Conservation (phyloP, 2,113 vertebrate genomes). For the Dipodomys ordii region DNA sequence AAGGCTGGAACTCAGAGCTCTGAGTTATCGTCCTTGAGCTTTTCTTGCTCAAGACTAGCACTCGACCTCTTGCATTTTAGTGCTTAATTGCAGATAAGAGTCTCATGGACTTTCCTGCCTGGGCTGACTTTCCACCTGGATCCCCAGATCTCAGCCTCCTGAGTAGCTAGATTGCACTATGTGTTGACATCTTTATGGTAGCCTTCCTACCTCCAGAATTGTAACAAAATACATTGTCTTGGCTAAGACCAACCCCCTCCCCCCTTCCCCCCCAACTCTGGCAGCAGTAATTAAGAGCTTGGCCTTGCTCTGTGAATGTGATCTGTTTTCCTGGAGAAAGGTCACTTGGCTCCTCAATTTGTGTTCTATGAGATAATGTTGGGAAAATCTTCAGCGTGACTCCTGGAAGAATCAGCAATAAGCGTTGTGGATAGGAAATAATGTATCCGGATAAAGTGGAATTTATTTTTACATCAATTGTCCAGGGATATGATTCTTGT, state of each 20-base stretch:
- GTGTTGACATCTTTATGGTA: neutral
- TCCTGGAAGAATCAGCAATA: slow-evolving; percentile 17
- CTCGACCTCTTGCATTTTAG: no score
- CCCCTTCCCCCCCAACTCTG: neutral
- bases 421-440: slow-evolving; percentile 20
- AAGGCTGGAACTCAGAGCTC: no score
- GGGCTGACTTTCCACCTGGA: no score
- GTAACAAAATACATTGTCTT: neutral
- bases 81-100: no score
- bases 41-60: no score
- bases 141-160: no score
- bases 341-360: neutral
- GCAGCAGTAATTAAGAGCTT: neutral
- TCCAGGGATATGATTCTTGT: neutral
- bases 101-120: no score
- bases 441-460: neutral
- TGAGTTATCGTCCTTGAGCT: no score
- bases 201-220: neutral
- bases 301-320: neutral
- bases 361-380: neutral
- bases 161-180: no score
- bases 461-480: slow-evolving; percentile 28
- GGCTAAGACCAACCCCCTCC: neutral
- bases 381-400: neutral
- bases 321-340: neutral